Base-by-base conservation (phyloP, 1,140 invertebrate species). In the Physella acuta region DNA sequence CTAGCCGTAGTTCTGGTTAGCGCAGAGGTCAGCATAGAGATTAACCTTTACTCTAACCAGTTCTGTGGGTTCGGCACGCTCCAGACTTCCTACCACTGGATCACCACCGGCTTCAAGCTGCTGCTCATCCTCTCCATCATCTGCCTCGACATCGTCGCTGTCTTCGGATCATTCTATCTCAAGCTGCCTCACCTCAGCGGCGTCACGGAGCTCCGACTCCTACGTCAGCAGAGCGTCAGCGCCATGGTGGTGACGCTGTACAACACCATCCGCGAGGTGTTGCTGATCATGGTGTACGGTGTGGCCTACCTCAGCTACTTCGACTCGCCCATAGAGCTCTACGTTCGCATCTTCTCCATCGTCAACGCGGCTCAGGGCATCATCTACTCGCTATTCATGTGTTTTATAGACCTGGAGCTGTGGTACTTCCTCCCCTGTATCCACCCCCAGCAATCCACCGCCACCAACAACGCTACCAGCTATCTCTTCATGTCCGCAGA, bases 21-120 rank as follows among this genome's bases (percentile, higher is more conserved):
- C 0, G 28, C 31, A 3, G 64, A 66, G 24, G 28, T 36, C 17
- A 31, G 24, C 16, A 20, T 31, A 4, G 64, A 66, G 52, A 56
- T 51, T 4, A 1, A 51, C 0, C 31, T 31, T 11, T 39, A 31
- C 26, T 28, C 31, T 30, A n/a, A n/a, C 17, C 51, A 26, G n/a
- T 66, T 30, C 24, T 66, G 64, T 39, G 64, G 64, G 11, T 66
- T 66, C 24, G 52, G 64, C 26, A 66, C 30, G 14, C 20, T 56
- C 2, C 64, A 55, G 30, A 16, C 51, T 24, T 34, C 44, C n/a
- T 66, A n/a, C 34, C 64, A 66, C 34, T 66, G 64, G 64, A 31
- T 66, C 33, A 56, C 34, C 34, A 56, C 64, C 16, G 64, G 28
- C 30, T 52, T 52, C 24, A 56, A 39, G 44, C 26, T 36, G 11